Percentiles rank a stretch among this genome's conserved stretches.
Conservation (phyloP, 2,888 invertebrate genomes). For the Agonopterix subpropinquella region DNA sequence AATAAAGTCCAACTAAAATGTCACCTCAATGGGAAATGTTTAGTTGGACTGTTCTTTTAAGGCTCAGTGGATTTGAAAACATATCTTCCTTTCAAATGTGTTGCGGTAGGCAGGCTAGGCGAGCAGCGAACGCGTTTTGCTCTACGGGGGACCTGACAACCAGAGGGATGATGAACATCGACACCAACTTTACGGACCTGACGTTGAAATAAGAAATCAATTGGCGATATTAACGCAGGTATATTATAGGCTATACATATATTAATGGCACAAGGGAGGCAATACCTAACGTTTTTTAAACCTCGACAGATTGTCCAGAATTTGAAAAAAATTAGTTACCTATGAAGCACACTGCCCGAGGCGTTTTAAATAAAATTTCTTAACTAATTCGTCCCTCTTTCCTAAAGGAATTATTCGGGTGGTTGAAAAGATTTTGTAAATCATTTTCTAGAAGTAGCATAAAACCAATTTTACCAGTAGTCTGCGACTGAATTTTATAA, state of each 20-base stretch:
- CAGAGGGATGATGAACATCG: conserved; percentile 29
- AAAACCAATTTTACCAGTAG: conserved; percentile 61
- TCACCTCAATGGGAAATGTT: not conserved
- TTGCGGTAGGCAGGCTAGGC: not conserved
- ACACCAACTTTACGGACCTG: conserved; percentile 31
- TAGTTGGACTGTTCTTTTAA: not conserved
- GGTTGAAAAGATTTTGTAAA: conserved; percentile 52
- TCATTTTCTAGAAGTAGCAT: conserved; percentile 64
- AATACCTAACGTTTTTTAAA: conserved; percentile 34
- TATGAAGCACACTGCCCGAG: conserved; percentile 55
- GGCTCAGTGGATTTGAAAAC: not conserved
- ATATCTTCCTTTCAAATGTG: not conserved
- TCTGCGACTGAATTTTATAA: conserved; percentile 73
- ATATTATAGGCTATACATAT: conserved; percentile 50
- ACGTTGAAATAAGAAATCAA: conserved; percentile 37
- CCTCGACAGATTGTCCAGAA: conserved; percentile 31
- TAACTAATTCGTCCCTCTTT: conserved; percentile 32
- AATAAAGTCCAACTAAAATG: not conserved
- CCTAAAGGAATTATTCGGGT: conserved; percentile 42
- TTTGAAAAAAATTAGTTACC: conserved; percentile 33
- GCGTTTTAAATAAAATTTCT: conserved; percentile 31
- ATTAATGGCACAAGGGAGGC: conserved; percentile 72
- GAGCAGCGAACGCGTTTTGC: conserved; percentile 24
- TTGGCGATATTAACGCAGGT: conserved; percentile 46
- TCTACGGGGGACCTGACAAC: conserved; percentile 35